Conservation (phyloP, 2,888 invertebrate species). For the Lepidocyrtoides sp. region DNA sequence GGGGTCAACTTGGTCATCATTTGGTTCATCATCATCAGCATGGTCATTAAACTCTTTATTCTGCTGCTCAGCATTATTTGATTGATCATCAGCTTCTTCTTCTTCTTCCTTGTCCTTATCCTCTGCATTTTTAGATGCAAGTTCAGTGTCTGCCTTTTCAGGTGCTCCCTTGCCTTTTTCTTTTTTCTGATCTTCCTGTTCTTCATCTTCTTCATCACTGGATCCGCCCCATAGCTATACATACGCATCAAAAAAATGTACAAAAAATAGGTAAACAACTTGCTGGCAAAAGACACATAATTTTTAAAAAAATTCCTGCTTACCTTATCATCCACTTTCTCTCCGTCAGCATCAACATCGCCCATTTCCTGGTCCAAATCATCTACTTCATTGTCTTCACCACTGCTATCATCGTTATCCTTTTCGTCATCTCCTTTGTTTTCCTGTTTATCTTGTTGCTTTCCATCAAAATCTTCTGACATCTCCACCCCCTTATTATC, state of each 20-base stretch:
- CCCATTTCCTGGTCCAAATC: slow-evolving; percentile 99
- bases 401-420: slow-evolving; percentile 87
- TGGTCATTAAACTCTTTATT: slow-evolving; percentile 86
- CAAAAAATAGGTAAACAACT: too few relatives aligned
- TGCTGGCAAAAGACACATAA: too few relatives aligned
- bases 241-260: slow-evolving; percentile 48
- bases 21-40: slow-evolving; percentile 88
- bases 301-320: background rate
- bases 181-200: slow-evolving; percentile 88
- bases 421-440: slow-evolving; percentile 89
- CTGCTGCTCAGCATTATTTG: slow-evolving; percentile 25
- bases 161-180: slow-evolving; percentile 86
- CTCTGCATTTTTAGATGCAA: slow-evolving; percentile 86
- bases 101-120: slow-evolving; percentile 82
- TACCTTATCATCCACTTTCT: slow-evolving; percentile 89
- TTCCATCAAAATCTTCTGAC: slow-evolving; percentile 98
- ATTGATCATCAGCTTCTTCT: slow-evolving; percentile 40
- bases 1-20: slow-evolving; percentile 89
- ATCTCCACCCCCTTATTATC: slow-evolving; percentile 98
- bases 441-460: slow-evolving; percentile 93
- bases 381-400: slow-evolving; percentile 92
- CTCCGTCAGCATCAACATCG: slow-evolving; percentile 95
- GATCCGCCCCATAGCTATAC: slow-evolving; percentile 88
- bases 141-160: slow-evolving; percentile 88
- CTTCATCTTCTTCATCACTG: slow-evolving; percentile 93